phyloP scores from a whole-genome alignment of 2,888 invertebrate species.

The Embidobia sp. region DNA sequence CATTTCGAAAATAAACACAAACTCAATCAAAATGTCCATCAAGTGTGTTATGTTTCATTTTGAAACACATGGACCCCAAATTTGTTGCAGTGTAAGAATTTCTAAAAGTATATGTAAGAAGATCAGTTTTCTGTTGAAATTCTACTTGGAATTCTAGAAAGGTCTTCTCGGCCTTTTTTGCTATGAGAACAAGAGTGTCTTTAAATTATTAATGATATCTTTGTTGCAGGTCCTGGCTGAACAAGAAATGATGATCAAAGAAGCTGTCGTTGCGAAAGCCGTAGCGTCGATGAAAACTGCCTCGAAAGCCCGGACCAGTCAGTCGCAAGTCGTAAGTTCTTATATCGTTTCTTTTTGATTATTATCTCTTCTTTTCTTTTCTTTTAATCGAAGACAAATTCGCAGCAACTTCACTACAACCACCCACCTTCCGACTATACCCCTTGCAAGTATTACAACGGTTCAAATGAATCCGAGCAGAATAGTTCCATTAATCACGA shows the following conservation, averaged over 20 bases:
- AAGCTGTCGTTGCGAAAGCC: constrained; percentile 76
- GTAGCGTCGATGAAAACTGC: constrained; percentile 71
- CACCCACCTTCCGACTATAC: constrained; percentile 68
- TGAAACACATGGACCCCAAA: no score
- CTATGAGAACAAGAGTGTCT: no score
- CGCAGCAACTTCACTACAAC: constrained; percentile 66
- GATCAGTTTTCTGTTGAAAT: no score
- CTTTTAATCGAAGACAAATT: constrained; percentile 6
- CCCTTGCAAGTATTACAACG: constrained; percentile 69
- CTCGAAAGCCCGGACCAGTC: constrained; percentile 71
- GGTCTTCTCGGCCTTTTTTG: no score
- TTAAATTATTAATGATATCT: no score
- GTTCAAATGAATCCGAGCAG: constrained; percentile 66
- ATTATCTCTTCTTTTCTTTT: constrained; percentile 1
- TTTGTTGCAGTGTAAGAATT: no score
- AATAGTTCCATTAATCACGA: constrained; percentile 69
- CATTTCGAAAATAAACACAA: no score
- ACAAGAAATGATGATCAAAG: constrained; percentile 75
- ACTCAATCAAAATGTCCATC: no score
- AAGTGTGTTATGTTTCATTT: no score
- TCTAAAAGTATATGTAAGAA: no score
- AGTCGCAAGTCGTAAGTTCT: constrained; percentile 67
- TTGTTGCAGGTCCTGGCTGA: constrained; percentile 72
- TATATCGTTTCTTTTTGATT: neutral
- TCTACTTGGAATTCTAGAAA: no score